Evolutionary conservation across 2,888 invertebrate genomes (phyloP).

Genomic region (Junonia oenone): DNA sequence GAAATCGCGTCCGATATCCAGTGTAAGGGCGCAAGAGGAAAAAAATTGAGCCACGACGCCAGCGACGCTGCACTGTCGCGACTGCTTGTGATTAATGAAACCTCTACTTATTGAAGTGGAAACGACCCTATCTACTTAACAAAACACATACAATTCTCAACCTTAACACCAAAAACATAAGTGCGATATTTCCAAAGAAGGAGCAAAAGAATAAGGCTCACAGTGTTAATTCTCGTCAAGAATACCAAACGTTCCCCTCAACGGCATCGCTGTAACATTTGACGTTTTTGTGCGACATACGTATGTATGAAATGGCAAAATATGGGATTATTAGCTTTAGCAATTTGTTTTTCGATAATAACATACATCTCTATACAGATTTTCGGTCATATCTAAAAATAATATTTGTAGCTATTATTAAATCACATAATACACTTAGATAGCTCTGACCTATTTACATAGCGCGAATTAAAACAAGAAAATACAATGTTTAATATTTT

Average conservation of each 20-base stretch:
- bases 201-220: slow-evolving; percentile 1
- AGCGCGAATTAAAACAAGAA: too few species aligned
- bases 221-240: slow-evolving; percentile 38
- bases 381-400: too few species aligned
- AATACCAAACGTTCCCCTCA: slow-evolving; percentile 77
- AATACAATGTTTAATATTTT: too few species aligned
- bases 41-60: slow-evolving; percentile 73
- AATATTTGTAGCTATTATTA: too few species aligned
- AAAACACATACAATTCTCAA: slow-evolving; percentile 19
- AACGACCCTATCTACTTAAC: slow-evolving; percentile 40
- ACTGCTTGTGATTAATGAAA: slow-evolving; percentile 76
- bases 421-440: too few species aligned
- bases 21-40: slow-evolving; percentile 74
- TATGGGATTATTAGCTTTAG: slow-evolving; percentile 54
- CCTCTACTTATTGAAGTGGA: slow-evolving; percentile 62
- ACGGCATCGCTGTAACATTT: slow-evolving; percentile 75
- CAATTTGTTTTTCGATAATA: slow-evolving; percentile 30
- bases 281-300: slow-evolving; percentile 73
- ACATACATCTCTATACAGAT: slow-evolving; percentile 21
- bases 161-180: slow-evolving; percentile 13
- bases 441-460: too few species aligned
- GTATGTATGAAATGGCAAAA: slow-evolving; percentile 70
- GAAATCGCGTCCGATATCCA: slow-evolving; percentile 76
- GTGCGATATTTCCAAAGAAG: slow-evolving; percentile 18
- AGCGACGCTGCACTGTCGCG: slow-evolving; percentile 73